Conservation (phyloP, 1,140 invertebrate genomes). For the Marisa cornuarietis region DNA sequence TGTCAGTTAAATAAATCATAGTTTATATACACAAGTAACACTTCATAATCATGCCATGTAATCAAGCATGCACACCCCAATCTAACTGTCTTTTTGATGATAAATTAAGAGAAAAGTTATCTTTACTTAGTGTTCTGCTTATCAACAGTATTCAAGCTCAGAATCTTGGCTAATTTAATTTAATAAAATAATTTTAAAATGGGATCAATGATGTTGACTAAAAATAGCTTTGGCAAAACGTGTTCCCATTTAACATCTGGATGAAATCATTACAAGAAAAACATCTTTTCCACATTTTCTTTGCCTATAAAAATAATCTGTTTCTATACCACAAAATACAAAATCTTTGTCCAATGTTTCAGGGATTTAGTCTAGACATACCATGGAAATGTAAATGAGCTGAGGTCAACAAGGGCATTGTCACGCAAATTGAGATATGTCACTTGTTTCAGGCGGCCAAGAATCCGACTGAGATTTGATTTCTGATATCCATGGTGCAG, state of each 20-base stretch:
- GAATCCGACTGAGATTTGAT: slow-evolving; percentile 43
- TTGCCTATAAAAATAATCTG: not conserved
- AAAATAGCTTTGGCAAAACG: not conserved
- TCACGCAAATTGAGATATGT: slow-evolving; percentile 44
- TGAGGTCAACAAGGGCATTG: slow-evolving; percentile 42
- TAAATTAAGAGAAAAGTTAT: too few species aligned
- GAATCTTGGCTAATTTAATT: too few species aligned
- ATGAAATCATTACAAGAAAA: not conserved
- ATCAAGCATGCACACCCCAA: too few species aligned
- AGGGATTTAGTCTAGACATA: slow-evolving; percentile 19
- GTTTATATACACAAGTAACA: not conserved
- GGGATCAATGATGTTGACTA: not conserved
- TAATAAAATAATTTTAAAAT: not conserved
- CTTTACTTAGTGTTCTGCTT: too few species aligned
- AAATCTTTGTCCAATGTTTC: not conserved
- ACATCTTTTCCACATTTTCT: not conserved
- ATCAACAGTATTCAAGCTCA: too few species aligned
- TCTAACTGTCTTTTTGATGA: too few species aligned
- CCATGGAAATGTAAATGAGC: slow-evolving; percentile 40
- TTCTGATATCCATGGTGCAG: slow-evolving; percentile 47
- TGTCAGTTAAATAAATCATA: too few species aligned
- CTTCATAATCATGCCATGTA: not conserved
- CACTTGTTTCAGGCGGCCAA: slow-evolving; percentile 36
- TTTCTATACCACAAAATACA: not conserved
- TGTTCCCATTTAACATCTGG: not conserved